Percentiles rank a stretch among this genome's conserved stretches.
Conservation (phyloP, 2,113 vertebrate species). For the Madoqua kirkii region DNA sequence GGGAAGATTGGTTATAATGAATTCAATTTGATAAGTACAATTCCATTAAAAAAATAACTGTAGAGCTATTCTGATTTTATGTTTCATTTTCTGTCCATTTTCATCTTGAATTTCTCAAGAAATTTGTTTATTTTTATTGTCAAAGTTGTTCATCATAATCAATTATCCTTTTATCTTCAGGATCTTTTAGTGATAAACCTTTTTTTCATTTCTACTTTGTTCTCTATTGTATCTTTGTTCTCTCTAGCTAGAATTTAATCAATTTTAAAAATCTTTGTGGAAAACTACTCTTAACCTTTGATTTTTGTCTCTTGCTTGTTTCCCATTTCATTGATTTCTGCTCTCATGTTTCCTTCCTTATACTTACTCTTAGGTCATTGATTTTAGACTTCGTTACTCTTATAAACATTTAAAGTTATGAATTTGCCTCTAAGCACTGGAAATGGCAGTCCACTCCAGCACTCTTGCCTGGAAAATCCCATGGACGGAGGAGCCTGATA, state of each 20-base stretch:
- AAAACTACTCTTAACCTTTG: background rate
- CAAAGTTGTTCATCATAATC: background rate
- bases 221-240: background rate
- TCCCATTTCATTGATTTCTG: background rate
- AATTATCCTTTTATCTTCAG: background rate
- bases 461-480: too few relatives aligned
- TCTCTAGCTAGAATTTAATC: background rate
- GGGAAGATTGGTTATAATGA: background rate
- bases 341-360: background rate
- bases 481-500: too few relatives aligned
- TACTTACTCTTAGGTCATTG: background rate
- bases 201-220: background rate
- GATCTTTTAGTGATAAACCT: background rate
- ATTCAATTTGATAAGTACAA: background rate
- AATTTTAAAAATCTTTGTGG: background rate
- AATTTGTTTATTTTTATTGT: background rate
- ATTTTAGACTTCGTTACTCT: background rate
- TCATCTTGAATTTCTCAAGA: background rate
- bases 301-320: background rate
- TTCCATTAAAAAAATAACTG: background rate
- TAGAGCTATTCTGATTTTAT: background rate
- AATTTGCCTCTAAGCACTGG: background rate
- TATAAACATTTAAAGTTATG: background rate
- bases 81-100: background rate
- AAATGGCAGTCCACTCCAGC: too few relatives aligned